Evolutionary conservation across 2,797 vertebrate species (phyloP), one percentile per base, ranked within the genome.

Genomic region (Spinus olivaceus): DNA sequence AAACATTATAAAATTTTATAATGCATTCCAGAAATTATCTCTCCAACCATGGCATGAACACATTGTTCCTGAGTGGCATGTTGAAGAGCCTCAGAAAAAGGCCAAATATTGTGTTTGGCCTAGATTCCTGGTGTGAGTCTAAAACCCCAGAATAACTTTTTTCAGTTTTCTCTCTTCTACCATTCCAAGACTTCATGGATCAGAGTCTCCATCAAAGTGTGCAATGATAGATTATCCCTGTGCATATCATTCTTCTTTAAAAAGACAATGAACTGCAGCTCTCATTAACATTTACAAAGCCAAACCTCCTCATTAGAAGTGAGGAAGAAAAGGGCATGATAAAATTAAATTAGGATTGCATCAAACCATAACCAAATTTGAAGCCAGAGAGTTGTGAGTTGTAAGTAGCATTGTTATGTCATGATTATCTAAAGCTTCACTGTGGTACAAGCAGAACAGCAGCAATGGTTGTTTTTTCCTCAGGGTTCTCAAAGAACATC

Each of bases 401-500:
- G 4, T 27, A 64, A 90, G 37, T 28, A 94, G 16, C 74, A 77
- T 81, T 94, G 72, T 91, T 67, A 71, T 77, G 86, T 93, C 86
- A 91, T 24, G 81, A 80, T 93, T 88, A 90, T 86, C 54, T 93
- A 82, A 73, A 67, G 16, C 60, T 93, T 71, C 17, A 14, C 92
- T 91, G 20, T 61, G 81, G 83, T 72, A 91, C 37, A 84, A 94
- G 61, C 18, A 91, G 23, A 83, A 73, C 20, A 67, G 61, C 71
- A 76, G 10, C 0, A 0, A 12, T 46, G 17, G 12, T 61, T 87
- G 16, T 49, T 91, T 97, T 97, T 96, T 64, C 90, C 90, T 80
- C 97, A 99, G 99, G 97, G 95, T 99, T 92, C 98, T 99, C 94
- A 99, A 98, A 96, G 98, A 99, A 94, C 99, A 99, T 98, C 98